phyloP scores from a whole-genome alignment of 2,113 vertebrate species.

The Manacus vitellinus region DNA sequence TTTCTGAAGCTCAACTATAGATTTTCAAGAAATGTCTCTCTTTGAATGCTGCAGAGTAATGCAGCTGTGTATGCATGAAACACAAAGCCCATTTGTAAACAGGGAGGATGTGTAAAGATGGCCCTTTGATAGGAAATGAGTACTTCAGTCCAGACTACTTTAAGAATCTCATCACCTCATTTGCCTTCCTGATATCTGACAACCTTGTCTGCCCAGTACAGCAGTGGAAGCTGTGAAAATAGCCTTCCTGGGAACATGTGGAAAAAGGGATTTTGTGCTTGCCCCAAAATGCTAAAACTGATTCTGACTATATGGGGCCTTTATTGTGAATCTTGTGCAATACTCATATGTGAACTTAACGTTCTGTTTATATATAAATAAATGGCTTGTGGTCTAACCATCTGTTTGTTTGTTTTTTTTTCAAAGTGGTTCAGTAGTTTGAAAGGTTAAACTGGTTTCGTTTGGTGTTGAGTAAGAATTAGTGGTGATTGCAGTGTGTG shows the following conservation, averaged over 20 bases:
- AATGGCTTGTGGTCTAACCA: not conserved
- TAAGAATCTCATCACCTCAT: not conserved
- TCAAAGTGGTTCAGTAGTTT: not conserved
- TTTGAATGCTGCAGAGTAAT: not conserved
- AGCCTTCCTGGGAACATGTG: not conserved
- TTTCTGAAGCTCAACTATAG: not conserved
- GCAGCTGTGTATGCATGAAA: not conserved
- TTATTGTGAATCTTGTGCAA: not conserved
- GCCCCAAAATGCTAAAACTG: not conserved
- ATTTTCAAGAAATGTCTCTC: not conserved
- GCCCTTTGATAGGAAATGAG: not conserved
- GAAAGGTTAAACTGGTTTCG: slow-evolving; percentile 1
- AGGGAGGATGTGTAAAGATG: not conserved
- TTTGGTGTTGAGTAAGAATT: not conserved
- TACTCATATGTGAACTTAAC: not conserved
- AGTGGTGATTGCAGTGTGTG: not conserved
- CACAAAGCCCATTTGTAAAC: not conserved
- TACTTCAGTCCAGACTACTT: not conserved
- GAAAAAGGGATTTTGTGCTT: not conserved
- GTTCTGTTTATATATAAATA: not conserved
- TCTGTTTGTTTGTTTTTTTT: not conserved
- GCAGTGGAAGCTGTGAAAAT: not conserved
- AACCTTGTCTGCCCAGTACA: not conserved
- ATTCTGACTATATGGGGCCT: not conserved
- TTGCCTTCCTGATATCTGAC: not conserved